Base-by-base conservation (phyloP, 2,797 vertebrate species). In the Cheirogaleus major region DNA sequence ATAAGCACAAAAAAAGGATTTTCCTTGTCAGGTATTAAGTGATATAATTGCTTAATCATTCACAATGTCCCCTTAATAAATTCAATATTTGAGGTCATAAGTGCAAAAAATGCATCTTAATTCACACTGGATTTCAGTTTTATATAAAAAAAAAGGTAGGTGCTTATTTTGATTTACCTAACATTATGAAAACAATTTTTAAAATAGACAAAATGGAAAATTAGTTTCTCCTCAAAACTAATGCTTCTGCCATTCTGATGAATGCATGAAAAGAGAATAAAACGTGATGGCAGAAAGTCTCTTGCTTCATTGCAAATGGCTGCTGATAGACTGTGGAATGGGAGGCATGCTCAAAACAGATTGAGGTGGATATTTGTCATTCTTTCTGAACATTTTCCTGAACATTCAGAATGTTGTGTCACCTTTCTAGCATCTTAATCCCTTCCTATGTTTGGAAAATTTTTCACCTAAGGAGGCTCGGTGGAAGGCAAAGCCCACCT, bases 1-100 rank as follows among this genome's bases (percentile, higher is more conserved):
- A 81, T 63, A 93, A 76, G 43, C 52, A 93, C 45, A 72, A 89
- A 78, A 59, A 95, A 78, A 89, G 83, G 11, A 96, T 78, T 55
- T 55, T 78, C 18, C 72, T 78, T 91, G 20, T 78, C 41, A 91
- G 32, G 18, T 63, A 61, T 59, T 59, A 85, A 82, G 41, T 91
- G 57, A 50, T 23, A 41, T 41, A n/a, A 89, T 35, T 85, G 67
- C 25, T 76, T 87, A 88, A 93, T 83, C 41, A 20, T 52, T 85
- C 76, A 94, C 30, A 88, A 30, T 88, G 25, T 59, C 35, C 41
- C 57, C 10, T 88, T 93, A 73, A 67, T 48, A 45, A 79, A 84
- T 38, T 69, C 4, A 76, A 20, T 43, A 13, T 82, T 70, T 82
- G 41, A 73, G 45, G 20, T 41, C 50, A 23, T 75, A 70, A 57